phyloP scores from a whole-genome alignment of 1,140 invertebrate genomes.

The Ceratitis capitata region DNA sequence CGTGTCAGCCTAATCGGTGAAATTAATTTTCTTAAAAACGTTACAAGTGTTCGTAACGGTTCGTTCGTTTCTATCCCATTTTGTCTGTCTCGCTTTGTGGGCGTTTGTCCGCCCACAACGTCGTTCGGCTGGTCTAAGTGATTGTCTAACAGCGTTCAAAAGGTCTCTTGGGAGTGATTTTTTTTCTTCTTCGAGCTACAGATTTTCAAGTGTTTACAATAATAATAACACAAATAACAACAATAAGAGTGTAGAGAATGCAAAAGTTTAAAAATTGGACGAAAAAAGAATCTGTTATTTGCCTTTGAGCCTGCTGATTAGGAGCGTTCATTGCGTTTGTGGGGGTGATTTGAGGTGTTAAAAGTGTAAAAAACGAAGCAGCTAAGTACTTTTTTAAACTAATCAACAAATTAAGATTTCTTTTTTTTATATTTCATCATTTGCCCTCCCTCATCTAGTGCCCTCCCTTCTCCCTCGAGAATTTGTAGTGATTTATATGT shows the following conservation, averaged over 20 bases:
- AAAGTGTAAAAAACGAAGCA: not conserved
- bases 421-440: no score
- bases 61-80: no score
- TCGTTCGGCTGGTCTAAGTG: not conserved
- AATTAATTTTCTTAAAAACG: constrained; percentile 62
- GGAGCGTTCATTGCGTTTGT: not conserved
- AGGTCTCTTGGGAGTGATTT: not conserved
- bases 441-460: no score
- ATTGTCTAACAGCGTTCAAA: not conserved
- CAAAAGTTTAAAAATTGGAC: not conserved
- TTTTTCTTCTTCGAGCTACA: not conserved
- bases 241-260: no score
- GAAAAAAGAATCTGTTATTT: constrained; percentile 2
- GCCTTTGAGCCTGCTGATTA: not conserved
- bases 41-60: constrained; percentile 42
- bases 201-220: not conserved
- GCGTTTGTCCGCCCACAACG: constrained; percentile 3
- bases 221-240: not conserved
- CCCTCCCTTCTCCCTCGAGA: no score
- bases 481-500: no score
- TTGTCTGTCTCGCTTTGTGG: not conserved
- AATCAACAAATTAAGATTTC: not conserved
- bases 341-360: constrained; percentile 13
- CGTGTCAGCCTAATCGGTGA: constrained; percentile 56
- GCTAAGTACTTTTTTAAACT: not conserved